Evolutionary conservation across 1,140 invertebrate genomes (phyloP), one percentile per base, ranked within the genome.

Genomic region (Bombus pascuorum): DNA sequence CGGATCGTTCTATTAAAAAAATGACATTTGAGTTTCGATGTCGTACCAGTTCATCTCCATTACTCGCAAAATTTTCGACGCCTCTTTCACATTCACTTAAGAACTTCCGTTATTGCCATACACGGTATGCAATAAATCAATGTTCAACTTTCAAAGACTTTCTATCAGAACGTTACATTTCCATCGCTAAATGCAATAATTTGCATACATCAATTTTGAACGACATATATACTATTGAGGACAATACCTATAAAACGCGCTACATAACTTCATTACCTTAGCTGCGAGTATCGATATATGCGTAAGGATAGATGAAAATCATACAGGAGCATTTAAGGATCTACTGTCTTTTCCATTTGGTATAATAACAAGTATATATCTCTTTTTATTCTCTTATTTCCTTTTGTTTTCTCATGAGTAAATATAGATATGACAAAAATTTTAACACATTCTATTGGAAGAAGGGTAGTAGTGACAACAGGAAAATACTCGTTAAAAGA

Each of bases 401-500:
- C 6, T 53, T 22, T 53, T 53, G 47, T 53, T 22, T 53, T 53
- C 47, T 34, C 18, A 25, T 2, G 28, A 44, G 28, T 0, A 42
- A 1, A 32, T 28, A 70, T 34, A 28, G 1, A 68, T 53, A 22
- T 28, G 70, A 44, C 32, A 59, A 6, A 9, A 18, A 72, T 65
- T 37, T 47, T 53, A 72, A 80, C 44, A 72, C 22, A 59, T 62
- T 84, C 5, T 8, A 44, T 47, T 22, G 22, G 37, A 62, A 74
- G 78, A 62, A 44, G 59, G 62, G 53, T 83, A 89, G 77, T 62
- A 34, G 32, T 42, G 15, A 32, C 13, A 44, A 85, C 71, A 83
- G 83, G 87, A 89, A 88, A 83, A 25, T 34, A 77, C 42, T 86
- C 47, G 76, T 86, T 88, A 89, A 70, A 89, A 81, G 81, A 88